Conservation (phyloP, 1,140 invertebrate species). For the Orius insidiosus region DNA sequence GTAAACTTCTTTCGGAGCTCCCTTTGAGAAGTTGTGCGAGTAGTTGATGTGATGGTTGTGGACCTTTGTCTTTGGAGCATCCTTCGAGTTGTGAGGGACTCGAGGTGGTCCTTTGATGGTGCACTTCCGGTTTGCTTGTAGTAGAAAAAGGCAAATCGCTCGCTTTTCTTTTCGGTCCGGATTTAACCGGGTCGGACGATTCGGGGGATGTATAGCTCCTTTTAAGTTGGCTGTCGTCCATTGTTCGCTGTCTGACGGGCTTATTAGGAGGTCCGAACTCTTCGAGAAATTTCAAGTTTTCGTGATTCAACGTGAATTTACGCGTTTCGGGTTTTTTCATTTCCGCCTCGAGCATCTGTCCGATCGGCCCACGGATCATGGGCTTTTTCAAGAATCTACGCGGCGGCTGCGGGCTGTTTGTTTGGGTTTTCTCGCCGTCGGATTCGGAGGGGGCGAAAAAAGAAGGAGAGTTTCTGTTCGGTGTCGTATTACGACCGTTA, state of each 20-base stretch:
- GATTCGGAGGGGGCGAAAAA: slow-evolving; percentile 29
- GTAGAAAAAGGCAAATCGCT: too few relatives aligned
- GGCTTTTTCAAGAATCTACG: slow-evolving; percentile 47
- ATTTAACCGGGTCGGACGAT: slow-evolving; percentile 9
- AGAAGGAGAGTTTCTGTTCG: slow-evolving; percentile 22
- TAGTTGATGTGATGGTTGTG: slow-evolving; percentile 46
- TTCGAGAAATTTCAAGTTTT: slow-evolving; percentile 35
- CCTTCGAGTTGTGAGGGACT: slow-evolving; percentile 57
- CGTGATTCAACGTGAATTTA: slow-evolving; percentile 29
- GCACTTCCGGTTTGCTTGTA: slow-evolving; percentile 26
- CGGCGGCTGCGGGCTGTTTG: slow-evolving; percentile 1
- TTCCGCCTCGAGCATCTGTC: slow-evolving; percentile 66
- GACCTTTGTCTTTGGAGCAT: slow-evolving; percentile 19
- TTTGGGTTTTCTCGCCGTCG: slow-evolving; percentile 25
- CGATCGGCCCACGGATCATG: slow-evolving; percentile 58
- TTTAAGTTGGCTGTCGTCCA: slow-evolving; percentile 29
- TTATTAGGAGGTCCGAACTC: slow-evolving; percentile 26
- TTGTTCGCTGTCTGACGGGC: slow-evolving; percentile 16
- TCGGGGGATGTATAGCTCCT: slow-evolving; percentile 20
- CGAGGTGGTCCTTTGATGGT: slow-evolving; percentile 57
- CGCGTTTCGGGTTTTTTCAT: slow-evolving; percentile 50
- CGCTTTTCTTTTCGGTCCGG: slow-evolving; percentile 30
- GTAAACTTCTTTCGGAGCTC: slow-evolving; percentile 43
- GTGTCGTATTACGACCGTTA: slow-evolving; percentile 21
- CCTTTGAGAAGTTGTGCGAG: slow-evolving; percentile 53